Evolutionary conservation across 1,140 invertebrate species (phyloP).

Genomic region (Drosophila kepulauana): DNA sequence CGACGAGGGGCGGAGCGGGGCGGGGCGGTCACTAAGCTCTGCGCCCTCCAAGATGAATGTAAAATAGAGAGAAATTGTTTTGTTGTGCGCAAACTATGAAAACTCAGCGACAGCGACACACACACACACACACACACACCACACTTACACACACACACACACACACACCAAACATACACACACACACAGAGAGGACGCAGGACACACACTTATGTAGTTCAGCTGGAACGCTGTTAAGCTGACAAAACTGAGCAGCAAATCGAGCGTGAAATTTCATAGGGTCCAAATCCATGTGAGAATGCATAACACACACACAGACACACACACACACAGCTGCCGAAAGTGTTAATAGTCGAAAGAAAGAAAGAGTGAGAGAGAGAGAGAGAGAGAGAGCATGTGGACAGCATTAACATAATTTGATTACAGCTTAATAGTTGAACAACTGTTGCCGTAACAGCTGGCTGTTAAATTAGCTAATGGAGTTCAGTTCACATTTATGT

Average conservation of each 20-base stretch:
- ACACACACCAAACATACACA: too few relatives aligned
- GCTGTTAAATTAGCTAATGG: too few relatives aligned
- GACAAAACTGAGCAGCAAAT: conserved; percentile 21
- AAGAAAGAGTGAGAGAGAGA: too few relatives aligned
- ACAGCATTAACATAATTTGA: background rate
- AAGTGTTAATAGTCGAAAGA: background rate
- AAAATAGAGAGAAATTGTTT: conserved; percentile 43
- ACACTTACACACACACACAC: background rate
- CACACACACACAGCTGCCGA: background rate
- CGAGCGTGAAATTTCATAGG: conserved; percentile 21
- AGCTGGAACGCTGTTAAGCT: conserved; percentile 2
- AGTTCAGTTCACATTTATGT: too few relatives aligned
- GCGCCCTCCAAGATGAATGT: background rate
- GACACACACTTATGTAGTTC: too few relatives aligned
- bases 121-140: too few relatives aligned
- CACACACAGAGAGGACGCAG: background rate
- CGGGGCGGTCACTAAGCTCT: too few relatives aligned
- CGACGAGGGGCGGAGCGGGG: background rate
- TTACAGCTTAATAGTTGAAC: background rate
- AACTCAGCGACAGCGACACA: conserved; percentile 28
- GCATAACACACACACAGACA: background rate
- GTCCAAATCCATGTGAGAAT: background rate
- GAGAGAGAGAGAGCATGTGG: too few relatives aligned
- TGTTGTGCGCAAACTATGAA: conserved; percentile 39
- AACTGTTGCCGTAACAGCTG: background rate